Base-by-base conservation (phyloP, 2,113 vertebrate species). In the Stegostoma tigrinum region DNA sequence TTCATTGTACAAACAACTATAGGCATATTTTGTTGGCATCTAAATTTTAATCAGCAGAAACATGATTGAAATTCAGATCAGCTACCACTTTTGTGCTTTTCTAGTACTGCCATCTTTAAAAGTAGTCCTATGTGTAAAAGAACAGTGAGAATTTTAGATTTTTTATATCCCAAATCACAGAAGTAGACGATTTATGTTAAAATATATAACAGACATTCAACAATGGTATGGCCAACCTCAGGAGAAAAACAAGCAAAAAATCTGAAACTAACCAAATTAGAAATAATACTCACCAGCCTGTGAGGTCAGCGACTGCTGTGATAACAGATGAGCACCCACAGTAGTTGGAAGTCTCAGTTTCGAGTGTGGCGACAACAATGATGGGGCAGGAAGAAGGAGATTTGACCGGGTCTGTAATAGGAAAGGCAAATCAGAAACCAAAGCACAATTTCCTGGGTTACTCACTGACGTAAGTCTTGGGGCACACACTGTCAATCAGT, bases 371-470 rank as follows among this genome's bases (percentile, higher is more conserved):
- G 98, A 98, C 95, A 98, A 97, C 5, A 97, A 96, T 95, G 98
- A 97, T 19, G 98, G 97, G 10, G 98, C 98, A 94, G 98, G 98
- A 94, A 98, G 96, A 3, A 97, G 98, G 72, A 97, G 96, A 96
- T 97, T 98, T 96, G 98, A 97, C 97, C 97, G 98, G 4, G 96
- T 96, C 99, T 99, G 97, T 96, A 98, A 98, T 96, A 97, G 96
- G 96, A 97, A 97, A 97, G 96, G 96, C 97, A 97, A 97, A 97
- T 97, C 96, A 97, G 96, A 96, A 98, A 97, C 72, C 55, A 96
- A 96, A 96, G 55, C 75, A 96, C 97, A 97, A 97, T 97, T 97
- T 98, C 97, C 97, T 97, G 96, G 97, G 96, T 97, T 96, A 96
- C 96, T 96, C 96, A 97, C 96, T 97, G 96, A 97, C 96, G 96